Evolutionary conservation across 35 echinoderm and acorn worm genomes (phyloP), one percentile per base, ranked within the genome.

Genomic region (Apostichopus japonicus): DNA sequence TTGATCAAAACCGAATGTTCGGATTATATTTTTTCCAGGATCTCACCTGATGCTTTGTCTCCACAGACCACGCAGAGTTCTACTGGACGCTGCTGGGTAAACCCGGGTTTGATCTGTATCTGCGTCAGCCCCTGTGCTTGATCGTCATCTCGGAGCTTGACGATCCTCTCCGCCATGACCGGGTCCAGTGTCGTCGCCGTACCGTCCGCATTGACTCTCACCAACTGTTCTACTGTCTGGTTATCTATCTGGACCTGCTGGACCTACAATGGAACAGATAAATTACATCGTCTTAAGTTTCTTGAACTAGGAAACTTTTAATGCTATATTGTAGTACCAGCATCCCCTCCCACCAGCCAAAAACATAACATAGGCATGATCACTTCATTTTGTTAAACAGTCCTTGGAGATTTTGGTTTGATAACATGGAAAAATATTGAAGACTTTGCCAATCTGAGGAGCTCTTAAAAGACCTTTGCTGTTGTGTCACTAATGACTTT

Each of bases 1-100:
- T 2, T 3, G 33, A 44, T 44, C 33, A 44, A 44, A 44, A 44
- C 33, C 3, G 2, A 44, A 44, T 4, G 33, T 3, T 44, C 33
- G 1, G 33, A 4, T 44, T 4, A 44, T 44, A 44, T 4, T 44
- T 44, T 0, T 44, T 44, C 4, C 33, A 44, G 33, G 33, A 44
- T 44, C 33, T 91, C 91, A 99, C 97, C 97, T 92, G 97, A 99
- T 7, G 97, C 97, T 89, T 93, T 99, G 87, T 99, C 97, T 8
- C 97, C 97, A 95, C 97, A 99, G 13, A 99, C 97, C 75, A 96
- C 95, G 72, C 97, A 99, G 6, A 95, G 86, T 83, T 99, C 97
- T 56, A 99, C 90, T 17, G 97, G 97, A 25, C 95, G 72, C 14
- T 84, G 81, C 23, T 90, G 87, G 10, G 87, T 78, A 10, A 91